Base-by-base conservation (phyloP, 2,113 vertebrate genomes). In the Semicossyphus pulcher region DNA sequence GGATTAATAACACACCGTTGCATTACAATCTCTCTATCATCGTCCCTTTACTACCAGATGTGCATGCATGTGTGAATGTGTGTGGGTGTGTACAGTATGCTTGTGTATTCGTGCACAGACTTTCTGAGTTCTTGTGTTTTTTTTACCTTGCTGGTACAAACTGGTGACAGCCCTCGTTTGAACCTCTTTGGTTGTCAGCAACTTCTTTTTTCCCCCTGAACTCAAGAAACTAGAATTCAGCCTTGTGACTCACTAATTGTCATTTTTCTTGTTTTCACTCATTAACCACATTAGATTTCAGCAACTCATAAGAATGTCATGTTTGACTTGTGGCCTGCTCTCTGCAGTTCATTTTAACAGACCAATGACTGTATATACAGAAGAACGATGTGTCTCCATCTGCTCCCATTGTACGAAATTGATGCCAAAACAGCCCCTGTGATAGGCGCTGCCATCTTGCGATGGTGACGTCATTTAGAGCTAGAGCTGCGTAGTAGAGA, bases 61-160 rank as follows among this genome's bases (percentile, higher is more conserved):
- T 86, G 72, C 60, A 54, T 71, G 37, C 29, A 23, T 68, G 61
- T 84, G 76, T 73, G 73, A 60, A 48, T 52, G 63, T 78, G 67
- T 64, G 10, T 62, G 52, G 32, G 39, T 39, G 47, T 71, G 60
- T 41, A 48, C 4, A 37, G 20, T 47, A 15, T n/a, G 16, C n/a
- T 42, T 14, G 31, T 58, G n/a, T 64, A 51, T 25, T 48, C 57
- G 81, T 59, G 60, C 44, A 16, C 69, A 63, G 23, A 57, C 48
- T 48, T n/a, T 34, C 15, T 54, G 60, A 54, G 63, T 48, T 39
- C 10, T 23, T 76, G 58, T 77, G 34, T 45, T 0, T 31, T 53
- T 64, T 70, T 56, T 57, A 36, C 25, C 52, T 28, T 21, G 58
- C 62, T 83, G 88, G 76, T 86, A 80, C 88, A 78, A 81, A 79